These are phyloP conservation scores for Drosophila cardini DNA, from an alignment of 1,140 invertebrate genomes.

Conservation along the genomic window DNA sequence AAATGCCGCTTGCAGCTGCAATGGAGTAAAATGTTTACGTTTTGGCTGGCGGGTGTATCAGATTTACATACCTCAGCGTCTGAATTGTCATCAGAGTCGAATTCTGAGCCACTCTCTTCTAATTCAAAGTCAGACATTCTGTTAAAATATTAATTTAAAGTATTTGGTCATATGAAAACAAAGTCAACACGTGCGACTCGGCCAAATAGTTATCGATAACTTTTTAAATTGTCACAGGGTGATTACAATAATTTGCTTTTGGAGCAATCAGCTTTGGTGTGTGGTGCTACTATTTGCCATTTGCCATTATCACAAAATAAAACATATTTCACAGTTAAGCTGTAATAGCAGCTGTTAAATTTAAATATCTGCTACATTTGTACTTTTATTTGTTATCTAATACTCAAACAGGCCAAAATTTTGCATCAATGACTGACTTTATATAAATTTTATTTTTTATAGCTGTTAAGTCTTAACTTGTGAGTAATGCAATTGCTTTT, in stretches of 20 bases:
- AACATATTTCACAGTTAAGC: not conserved
- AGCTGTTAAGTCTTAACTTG: too few species aligned
- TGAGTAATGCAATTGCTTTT: too few species aligned
- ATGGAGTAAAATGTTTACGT: not conserved
- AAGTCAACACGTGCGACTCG: slow-evolving; percentile 68
- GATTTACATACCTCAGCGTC: slow-evolving; percentile 67
- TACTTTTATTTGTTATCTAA: too few species aligned
- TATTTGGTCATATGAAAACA: slow-evolving; percentile 57
- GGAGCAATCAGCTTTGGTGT: slow-evolving; percentile 9
- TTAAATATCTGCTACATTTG: too few species aligned
- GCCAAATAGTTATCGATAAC: too few species aligned
- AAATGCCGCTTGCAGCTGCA: slow-evolving; percentile 93
- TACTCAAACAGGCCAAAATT: too few species aligned
- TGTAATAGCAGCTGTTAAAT: too few species aligned
- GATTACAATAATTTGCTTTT: not conserved
- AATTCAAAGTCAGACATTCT: slow-evolving; percentile 78
- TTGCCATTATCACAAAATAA: not conserved
- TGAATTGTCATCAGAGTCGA: slow-evolving; percentile 77
- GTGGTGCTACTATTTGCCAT: too few species aligned
- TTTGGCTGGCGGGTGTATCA: not conserved
- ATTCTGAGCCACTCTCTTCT: slow-evolving; percentile 71
- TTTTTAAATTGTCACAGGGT: slow-evolving; percentile 12
- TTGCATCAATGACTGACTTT: too few species aligned
- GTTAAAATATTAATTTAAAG: slow-evolving; percentile 29
- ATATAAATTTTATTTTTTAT: too few species aligned